These are phyloP conservation scores for Toxotes lorentzi DNA, from an alignment of 2,797 vertebrate species.

Conservation along the genomic window DNA sequence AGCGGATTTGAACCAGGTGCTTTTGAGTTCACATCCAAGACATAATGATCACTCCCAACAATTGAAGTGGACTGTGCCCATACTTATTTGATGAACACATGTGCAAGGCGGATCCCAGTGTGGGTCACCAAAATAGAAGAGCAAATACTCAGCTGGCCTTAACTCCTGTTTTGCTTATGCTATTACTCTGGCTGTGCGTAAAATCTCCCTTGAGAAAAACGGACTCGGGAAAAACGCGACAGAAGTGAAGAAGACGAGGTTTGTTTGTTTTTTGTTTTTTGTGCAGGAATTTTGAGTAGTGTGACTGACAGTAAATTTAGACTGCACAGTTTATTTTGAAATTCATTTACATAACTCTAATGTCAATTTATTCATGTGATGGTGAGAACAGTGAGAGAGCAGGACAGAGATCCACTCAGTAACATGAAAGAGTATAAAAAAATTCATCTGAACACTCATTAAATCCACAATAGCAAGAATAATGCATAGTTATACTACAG, in stretches of 20 bases:
- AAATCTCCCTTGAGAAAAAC: constrained; percentile 26
- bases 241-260: background rate
- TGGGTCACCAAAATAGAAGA: constrained; percentile 65
- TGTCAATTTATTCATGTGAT: constrained; percentile 23
- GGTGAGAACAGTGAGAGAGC: constrained; percentile 18
- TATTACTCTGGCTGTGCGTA: background rate
- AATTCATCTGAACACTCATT: constrained; percentile 7
- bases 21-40: constrained; percentile 34
- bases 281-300: background rate
- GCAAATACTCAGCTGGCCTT: constrained; percentile 34
- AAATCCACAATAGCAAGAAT: constrained; percentile 3
- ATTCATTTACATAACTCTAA: constrained; percentile 1
- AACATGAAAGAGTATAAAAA: background rate
- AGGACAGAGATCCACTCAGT: background rate
- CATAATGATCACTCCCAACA: constrained; percentile 28
- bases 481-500: background rate
- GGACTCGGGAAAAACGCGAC: background rate
- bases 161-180: constrained; percentile 36
- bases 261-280: background rate
- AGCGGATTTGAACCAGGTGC: constrained; percentile 44
- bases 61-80: constrained; percentile 36
- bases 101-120: constrained; percentile 49
- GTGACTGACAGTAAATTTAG: background rate
- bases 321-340: constrained; percentile 24
- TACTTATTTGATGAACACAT: constrained; percentile 61